These are phyloP conservation scores for Bombus polaris DNA, from an alignment of 1,140 invertebrate species.

Conservation along the genomic window DNA sequence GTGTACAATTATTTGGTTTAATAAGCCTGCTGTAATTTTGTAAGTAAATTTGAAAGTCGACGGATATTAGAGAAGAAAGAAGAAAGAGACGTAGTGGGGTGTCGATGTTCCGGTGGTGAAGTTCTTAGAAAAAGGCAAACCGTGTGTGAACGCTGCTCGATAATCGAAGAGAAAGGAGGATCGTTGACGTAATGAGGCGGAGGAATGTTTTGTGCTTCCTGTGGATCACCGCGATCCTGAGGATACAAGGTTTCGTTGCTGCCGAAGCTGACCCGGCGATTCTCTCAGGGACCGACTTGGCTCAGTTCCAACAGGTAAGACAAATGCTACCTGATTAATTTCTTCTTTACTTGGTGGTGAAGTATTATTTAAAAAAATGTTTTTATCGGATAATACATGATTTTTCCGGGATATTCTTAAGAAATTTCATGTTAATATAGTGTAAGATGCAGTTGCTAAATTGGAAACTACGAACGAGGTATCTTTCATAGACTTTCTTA, in stretches of 20 bases:
- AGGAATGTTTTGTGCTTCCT: constrained; percentile 52
- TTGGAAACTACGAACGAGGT: neutral
- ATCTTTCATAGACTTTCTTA: neutral
- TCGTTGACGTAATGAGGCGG: constrained; percentile 58
- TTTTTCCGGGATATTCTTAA: neutral
- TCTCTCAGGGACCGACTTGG: constrained; percentile 47
- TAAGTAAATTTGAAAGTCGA: constrained; percentile 17
- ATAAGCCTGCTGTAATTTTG: too few relatives aligned
- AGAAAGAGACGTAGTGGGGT: constrained; percentile 5
- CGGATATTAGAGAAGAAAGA: neutral
- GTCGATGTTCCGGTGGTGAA: constrained; percentile 56
- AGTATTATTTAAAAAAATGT: neutral
- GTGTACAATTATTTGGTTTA: neutral
- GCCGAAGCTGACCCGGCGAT: constrained; percentile 64
- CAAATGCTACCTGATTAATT: neutral
- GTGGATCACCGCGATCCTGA: constrained; percentile 47
- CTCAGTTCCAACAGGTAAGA: constrained; percentile 63
- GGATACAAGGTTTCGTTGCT: constrained; percentile 32
- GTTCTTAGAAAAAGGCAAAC: constrained; percentile 37
- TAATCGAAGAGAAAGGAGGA: constrained; percentile 15
- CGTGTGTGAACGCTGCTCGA: constrained; percentile 39
- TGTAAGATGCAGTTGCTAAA: neutral
- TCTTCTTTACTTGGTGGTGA: neutral
- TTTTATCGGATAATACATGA: neutral
- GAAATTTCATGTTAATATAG: neutral